Conservation (phyloP, 2,888 invertebrate genomes). For the Drosophila fulvimacula region DNA sequence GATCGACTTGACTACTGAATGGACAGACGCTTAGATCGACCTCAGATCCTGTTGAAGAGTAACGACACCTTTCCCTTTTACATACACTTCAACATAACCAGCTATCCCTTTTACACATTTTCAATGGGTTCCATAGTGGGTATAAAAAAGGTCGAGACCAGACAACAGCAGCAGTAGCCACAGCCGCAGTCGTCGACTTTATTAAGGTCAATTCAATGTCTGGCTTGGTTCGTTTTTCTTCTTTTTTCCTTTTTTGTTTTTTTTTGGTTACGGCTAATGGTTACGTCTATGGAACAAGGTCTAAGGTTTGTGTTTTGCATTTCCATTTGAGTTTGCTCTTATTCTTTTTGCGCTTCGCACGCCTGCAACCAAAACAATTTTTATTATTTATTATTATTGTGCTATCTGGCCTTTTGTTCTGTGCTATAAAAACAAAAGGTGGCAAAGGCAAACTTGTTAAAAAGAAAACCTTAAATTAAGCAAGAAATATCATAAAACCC, state of each 20-base stretch:
- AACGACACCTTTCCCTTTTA: too few species aligned
- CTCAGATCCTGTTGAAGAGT: too few species aligned
- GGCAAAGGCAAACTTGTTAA: conserved; percentile 19
- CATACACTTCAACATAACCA: background rate
- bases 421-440: conserved; percentile 20
- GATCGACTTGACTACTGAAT: too few species aligned
- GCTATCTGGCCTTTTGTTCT: conserved; percentile 44
- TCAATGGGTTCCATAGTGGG: background rate
- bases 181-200: conserved; percentile 62
- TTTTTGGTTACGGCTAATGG: conserved; percentile 70
- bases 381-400: conserved; percentile 65
- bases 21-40: too few species aligned
- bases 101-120: background rate
- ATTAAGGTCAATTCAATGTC: conserved; percentile 81
- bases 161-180: conserved; percentile 34
- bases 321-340: conserved; percentile 41
- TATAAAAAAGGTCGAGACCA: conserved; percentile 50
- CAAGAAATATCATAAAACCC: conserved; percentile 17
- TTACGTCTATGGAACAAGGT: conserved; percentile 51
- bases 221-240: conserved; percentile 42
- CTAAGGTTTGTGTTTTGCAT: conserved; percentile 55
- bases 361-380: conserved; percentile 43
- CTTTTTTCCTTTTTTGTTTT: too few species aligned
- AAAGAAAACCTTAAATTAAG: conserved; percentile 36
- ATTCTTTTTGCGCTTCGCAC: conserved; percentile 31